phyloP scores from a whole-genome alignment of 92 coral and sea anemone species.

The Bergia puertoricense region DNA sequence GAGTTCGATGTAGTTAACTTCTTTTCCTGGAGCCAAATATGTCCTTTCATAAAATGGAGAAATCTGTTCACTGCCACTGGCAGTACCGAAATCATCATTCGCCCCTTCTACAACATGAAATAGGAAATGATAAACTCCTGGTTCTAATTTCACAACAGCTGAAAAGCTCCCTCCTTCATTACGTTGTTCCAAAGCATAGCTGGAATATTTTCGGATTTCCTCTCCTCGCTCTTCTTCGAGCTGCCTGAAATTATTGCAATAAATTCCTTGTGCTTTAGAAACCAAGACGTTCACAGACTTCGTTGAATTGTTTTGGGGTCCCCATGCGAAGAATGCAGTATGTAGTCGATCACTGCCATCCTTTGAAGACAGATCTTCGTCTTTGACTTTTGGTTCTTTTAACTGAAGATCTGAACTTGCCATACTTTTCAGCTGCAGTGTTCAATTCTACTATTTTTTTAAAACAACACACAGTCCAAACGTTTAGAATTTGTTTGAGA shows the following conservation, averaged over 20 bases:
- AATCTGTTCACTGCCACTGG: slow-evolving; percentile 12
- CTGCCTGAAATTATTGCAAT: slow-evolving; percentile 15
- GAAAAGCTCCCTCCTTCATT: slow-evolving; percentile 39
- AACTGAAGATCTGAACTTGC: not conserved
- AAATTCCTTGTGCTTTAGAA: slow-evolving; percentile 38
- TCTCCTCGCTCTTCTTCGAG: slow-evolving; percentile 22
- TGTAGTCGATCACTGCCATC: not conserved
- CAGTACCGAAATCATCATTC: not conserved
- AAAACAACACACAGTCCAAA: not conserved
- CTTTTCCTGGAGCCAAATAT: slow-evolving; percentile 21
- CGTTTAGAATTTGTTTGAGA: not conserved
- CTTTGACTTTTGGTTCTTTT: not conserved
- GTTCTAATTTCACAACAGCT: slow-evolving; percentile 15
- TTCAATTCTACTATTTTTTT: not conserved
- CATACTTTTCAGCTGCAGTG: not conserved
- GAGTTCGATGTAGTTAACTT: slow-evolving; percentile 32
- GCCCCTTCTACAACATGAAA: slow-evolving; percentile 32
- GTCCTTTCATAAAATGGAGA: slow-evolving; percentile 37
- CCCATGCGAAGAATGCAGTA: slow-evolving; percentile 24
- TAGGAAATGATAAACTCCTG: slow-evolving; percentile 32
- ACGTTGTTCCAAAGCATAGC: slow-evolving; percentile 29
- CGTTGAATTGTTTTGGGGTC: slow-evolving; percentile 9
- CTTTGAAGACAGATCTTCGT: not conserved
- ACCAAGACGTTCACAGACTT: slow-evolving; percentile 21
- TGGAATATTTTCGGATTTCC: slow-evolving; percentile 7